Evolutionary conservation across 2,797 vertebrate genomes (phyloP), one percentile per base, ranked within the genome.

Genomic region (Propithecus perrieri): DNA sequence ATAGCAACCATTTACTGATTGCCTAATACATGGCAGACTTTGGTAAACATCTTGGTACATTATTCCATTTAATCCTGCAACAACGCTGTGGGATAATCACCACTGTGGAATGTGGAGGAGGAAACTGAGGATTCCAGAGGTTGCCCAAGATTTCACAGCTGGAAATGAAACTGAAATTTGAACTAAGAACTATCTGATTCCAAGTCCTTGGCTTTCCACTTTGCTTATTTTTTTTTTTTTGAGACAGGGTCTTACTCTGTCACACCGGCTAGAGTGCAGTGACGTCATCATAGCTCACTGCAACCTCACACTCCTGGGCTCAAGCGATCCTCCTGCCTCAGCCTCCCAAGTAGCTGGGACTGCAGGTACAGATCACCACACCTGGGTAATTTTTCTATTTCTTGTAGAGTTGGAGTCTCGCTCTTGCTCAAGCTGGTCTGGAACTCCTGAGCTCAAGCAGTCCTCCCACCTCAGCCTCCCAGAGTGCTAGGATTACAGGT

Each of bases 101-200:
- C 43, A n/a, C 0, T 92, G 84, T 88, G 55, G 76, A 67, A 94
- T 43, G 30, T 71, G 28, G 87, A 95, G 74, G 63, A 71, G 53
- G 63, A 95, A 85, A 89, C 85, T 35, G 46, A 85, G 18, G 46
- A 84, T 79, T 89, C 69, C 63, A 75, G 93, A 76, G 28, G 26
- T 87, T 90, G 38, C 22, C n/a, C 43, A 57, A 50, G 41, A 92
- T 92, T 75, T 89, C 85, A 94, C 71, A 95, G 85, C 50, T 94
- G 79, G 14, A 69, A 30, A 48, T 18, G 12, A 15, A 91, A 35
- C 35, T 96, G 76, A 93, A 95, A 95, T 92, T 72, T 93, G 48
- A 92, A 78, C n/a, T 13, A 1, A 78, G 46, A 46, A 90, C 35
- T 85, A 33, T 74, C 59, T 87, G 48, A 91, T 65, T 80, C 53